A percentile compares a stretch with the other conserved stretches of the same genome.
phyloP scores from a whole-genome alignment of 2,113 vertebrate species.

The Vanacampus margaritifer region DNA sequence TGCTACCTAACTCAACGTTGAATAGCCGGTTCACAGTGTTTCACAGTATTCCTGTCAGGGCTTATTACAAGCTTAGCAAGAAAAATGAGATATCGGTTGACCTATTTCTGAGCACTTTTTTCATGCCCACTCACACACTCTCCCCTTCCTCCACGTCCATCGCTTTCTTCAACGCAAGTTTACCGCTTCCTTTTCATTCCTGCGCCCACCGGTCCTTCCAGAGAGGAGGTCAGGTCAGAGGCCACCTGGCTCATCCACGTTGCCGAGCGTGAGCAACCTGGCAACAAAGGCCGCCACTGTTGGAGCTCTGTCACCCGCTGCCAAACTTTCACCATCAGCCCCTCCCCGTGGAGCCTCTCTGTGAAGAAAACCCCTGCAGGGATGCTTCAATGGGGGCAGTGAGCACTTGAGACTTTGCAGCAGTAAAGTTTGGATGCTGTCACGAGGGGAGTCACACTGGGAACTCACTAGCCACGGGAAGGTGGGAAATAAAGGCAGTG shows the following conservation, averaged over 20 bases:
- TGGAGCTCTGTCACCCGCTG: constrained; percentile 54
- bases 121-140: constrained; percentile 28
- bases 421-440: constrained; percentile 80
- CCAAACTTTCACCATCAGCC: constrained; percentile 70
- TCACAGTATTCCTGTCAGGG: constrained; percentile 66
- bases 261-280: constrained; percentile 74
- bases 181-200: constrained; percentile 39
- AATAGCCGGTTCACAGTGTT: constrained; percentile 43
- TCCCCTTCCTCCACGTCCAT: constrained; percentile 47
- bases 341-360: constrained; percentile 37
- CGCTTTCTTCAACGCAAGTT: constrained; percentile 34
- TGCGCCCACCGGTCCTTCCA: constrained; percentile 59
- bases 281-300: constrained; percentile 79
- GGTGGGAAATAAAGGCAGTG: constrained; percentile 57
- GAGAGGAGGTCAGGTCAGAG: constrained; percentile 84
- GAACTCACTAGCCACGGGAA: constrained; percentile 72
- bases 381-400: constrained; percentile 80
- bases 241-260: constrained; percentile 75
- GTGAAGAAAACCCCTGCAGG: constrained; percentile 75
- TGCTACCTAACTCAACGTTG: constrained; percentile 46
- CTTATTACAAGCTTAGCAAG: constrained; percentile 70
- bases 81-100: constrained; percentile 73
- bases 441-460: constrained; percentile 78
- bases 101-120: constrained; percentile 71
- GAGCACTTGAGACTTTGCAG: constrained; percentile 69